A percentile compares a stretch with the other conserved stretches of the same genome.
phyloP scores from a whole-genome alignment of 2,797 vertebrate genomes.

The Odontamblyopus lacepedii region DNA sequence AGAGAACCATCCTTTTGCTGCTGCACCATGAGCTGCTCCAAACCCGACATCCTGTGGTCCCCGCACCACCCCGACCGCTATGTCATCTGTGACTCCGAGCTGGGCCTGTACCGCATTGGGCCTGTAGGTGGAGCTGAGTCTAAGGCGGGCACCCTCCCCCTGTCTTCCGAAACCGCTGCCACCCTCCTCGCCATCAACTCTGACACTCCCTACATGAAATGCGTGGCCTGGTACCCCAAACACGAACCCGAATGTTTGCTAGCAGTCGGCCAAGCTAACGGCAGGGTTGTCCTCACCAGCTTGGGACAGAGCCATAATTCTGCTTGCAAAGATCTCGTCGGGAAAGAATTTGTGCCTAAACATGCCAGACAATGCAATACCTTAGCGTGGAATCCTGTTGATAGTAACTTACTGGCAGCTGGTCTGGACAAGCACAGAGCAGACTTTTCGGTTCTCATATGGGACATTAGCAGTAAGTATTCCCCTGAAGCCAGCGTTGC shows the following conservation, averaged over 20 bases:
- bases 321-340: slow-evolving; percentile 90
- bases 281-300: slow-evolving; percentile 94
- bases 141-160: slow-evolving; percentile 86
- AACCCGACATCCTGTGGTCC: slow-evolving; percentile 97
- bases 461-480: slow-evolving; percentile 97
- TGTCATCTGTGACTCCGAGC: slow-evolving; percentile 95
- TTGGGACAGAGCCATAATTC: slow-evolving; percentile 95
- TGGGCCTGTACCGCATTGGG: slow-evolving; percentile 94
- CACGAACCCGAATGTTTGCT: slow-evolving; percentile 95
- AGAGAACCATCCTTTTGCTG: slow-evolving; percentile 26
- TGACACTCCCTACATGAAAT: slow-evolving; percentile 98
- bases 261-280: slow-evolving; percentile 96
- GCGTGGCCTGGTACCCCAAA: slow-evolving; percentile 97
- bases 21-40: slow-evolving; percentile 92
- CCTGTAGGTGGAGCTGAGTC: slow-evolving; percentile 83
- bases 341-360: slow-evolving; percentile 97
- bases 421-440: slow-evolving; percentile 96
- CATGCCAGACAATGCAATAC: slow-evolving; percentile 97
- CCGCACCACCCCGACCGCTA: slow-evolving; percentile 95
- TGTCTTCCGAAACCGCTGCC: slow-evolving; percentile 92
- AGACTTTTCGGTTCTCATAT: slow-evolving; percentile 96
- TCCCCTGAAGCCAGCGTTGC: slow-evolving; percentile 83
- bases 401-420: slow-evolving; percentile 93
- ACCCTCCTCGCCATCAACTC: slow-evolving; percentile 95
- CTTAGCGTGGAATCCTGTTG: slow-evolving; percentile 93